Percentiles rank a stretch among this genome's conserved stretches.
phyloP scores from a whole-genome alignment of 1,140 invertebrate genomes.

The Caerostris darwini region DNA sequence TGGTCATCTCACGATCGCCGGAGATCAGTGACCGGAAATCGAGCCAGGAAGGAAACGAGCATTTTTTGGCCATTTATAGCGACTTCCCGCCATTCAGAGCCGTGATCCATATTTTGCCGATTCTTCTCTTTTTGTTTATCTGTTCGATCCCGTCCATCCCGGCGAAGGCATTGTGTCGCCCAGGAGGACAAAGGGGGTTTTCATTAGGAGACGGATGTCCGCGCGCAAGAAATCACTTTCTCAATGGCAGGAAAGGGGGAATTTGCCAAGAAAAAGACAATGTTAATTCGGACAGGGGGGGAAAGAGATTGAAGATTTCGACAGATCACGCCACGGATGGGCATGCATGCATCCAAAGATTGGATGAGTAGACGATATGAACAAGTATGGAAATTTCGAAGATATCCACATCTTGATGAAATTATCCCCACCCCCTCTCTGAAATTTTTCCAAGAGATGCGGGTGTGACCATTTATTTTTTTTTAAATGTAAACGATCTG shows the following conservation, averaged over 20 bases:
- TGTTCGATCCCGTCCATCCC: background rate
- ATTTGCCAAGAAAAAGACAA: background rate
- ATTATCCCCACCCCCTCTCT: no score
- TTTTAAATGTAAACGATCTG: no score
- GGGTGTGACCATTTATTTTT: no score
- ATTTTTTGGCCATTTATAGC: slow-evolving; percentile 68
- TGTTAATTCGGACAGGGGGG: background rate
- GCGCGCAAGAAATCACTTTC: slow-evolving; percentile 23
- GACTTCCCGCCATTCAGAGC: slow-evolving; percentile 71
- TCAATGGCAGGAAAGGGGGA: slow-evolving; percentile 57
- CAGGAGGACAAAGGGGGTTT: slow-evolving; percentile 64
- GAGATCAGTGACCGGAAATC: slow-evolving; percentile 69
- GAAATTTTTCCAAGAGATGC: no score
- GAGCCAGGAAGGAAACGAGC: slow-evolving; percentile 42
- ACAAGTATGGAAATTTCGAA: no score
- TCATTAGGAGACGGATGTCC: slow-evolving; percentile 71
- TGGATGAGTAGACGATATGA: no score
- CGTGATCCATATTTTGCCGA: slow-evolving; percentile 64
- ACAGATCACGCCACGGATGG: background rate
- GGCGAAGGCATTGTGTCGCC: slow-evolving; percentile 47
- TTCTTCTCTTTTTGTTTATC: slow-evolving; percentile 21
- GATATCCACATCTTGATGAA: no score
- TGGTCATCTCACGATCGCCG: slow-evolving; percentile 25
- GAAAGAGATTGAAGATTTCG: background rate
- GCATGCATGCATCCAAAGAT: background rate